phyloP scores from a whole-genome alignment of 64 coral and sea anemone species.

The Pocillopora damicornis region DNA sequence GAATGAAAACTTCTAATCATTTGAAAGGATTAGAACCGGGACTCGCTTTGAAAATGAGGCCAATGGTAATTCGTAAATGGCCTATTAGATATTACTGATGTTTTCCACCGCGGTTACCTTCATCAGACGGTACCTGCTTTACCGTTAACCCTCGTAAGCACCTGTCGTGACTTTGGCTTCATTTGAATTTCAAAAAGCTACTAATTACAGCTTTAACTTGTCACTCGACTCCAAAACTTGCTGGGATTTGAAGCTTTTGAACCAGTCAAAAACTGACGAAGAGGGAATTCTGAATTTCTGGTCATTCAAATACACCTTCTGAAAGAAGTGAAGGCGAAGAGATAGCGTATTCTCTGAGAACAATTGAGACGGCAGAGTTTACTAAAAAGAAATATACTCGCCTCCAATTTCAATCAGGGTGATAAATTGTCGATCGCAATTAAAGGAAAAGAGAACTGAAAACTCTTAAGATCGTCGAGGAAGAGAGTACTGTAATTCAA shows the following conservation, averaged over 20 bases:
- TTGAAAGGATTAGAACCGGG: no score
- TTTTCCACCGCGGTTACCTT: neutral
- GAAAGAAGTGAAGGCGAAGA: neutral
- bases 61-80: neutral
- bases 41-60: neutral
- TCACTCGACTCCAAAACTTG: neutral
- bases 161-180: neutral
- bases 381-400: neutral
- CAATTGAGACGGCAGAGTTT: neutral
- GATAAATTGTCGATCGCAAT: neutral
- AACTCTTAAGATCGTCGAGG: neutral
- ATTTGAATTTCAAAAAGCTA: slow-evolving; percentile 29
- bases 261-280: neutral
- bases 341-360: neutral
- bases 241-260: slow-evolving; percentile 19
- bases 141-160: neutral
- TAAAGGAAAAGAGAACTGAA: neutral
- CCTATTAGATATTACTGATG: neutral
- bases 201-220: neutral
- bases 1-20: no score
- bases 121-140: slow-evolving; percentile 8
- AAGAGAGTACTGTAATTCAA: neutral
- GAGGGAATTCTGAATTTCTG: neutral
- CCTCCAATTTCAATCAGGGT: neutral
- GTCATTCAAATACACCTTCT: neutral